phyloP scores from a whole-genome alignment of 2,113 vertebrate species.

The Microcebus ravelobensis region DNA sequence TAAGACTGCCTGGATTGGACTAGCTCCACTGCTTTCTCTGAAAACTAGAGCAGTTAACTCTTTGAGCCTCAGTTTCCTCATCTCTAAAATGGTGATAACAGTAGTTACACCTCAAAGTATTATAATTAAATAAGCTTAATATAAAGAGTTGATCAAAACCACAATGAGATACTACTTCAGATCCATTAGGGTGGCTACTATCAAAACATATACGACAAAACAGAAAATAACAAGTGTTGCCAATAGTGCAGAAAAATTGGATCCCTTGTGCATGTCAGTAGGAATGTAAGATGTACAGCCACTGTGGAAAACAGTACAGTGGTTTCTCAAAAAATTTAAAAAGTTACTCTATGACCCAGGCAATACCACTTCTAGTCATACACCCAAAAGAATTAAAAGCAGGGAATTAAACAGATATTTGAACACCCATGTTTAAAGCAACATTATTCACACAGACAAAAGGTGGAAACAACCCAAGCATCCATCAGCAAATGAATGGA shows the following conservation, averaged over 20 bases:
- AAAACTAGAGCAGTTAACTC: neutral
- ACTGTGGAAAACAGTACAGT: neutral
- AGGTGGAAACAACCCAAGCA: neutral
- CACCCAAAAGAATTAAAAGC: neutral
- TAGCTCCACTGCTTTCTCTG: neutral
- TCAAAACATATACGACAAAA: neutral
- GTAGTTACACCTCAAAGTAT: neutral
- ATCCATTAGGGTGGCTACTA: neutral
- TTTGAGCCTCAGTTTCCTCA: neutral
- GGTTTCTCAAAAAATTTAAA: neutral
- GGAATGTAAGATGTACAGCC: neutral
- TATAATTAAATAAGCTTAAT: neutral
- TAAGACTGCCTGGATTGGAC: neutral
- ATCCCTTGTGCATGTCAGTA: neutral
- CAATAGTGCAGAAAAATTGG: neutral
- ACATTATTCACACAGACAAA: neutral
- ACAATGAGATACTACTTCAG: neutral
- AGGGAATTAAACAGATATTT: neutral
- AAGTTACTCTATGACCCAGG: neutral
- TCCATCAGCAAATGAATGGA: neutral
- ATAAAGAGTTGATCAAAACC: constrained; percentile 9
- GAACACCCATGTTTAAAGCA: neutral
- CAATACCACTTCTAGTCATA: neutral
- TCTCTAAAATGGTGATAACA: neutral
- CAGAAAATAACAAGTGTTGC: neutral